Base-by-base conservation (phyloP, 2,113 vertebrate species). In the Todiramphus chloris region DNA sequence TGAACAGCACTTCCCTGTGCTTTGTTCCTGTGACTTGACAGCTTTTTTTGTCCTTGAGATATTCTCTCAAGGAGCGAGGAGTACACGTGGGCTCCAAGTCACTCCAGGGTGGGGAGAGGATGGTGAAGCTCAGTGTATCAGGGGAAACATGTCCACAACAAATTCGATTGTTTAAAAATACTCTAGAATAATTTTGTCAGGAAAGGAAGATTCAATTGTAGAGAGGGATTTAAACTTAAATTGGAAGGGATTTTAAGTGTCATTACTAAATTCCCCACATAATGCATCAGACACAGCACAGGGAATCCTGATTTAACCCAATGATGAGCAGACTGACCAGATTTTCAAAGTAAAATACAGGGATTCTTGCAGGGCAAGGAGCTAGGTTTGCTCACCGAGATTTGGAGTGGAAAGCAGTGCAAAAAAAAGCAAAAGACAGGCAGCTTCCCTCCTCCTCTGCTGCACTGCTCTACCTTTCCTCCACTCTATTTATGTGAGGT, bases 111-210 rank as follows among this genome's bases (percentile, higher is more conserved):
- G 39, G 20, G 39, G 39, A 88, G 75, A 94, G 41, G 23, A 94
- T 59, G 20, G 44, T 62, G 53, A 69, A 83, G 56, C 48, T 75
- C 73, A 78, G 20, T 0, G 0, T 62, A 84, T 73, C 59, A 83
- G 92, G 63, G 43, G 59, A 88, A 76, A 58, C 4, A 5, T 63
- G 77, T 78, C 78, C 37, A 39, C 60, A 73, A 70, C 21, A 95
- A 91, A 96, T 87, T 19, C 63, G 64, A 81, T 91, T 95, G 68
- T 87, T 96, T 78, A 81, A 93, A 96, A 96, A 96, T 92, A 96
- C 95, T 87, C 77, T 27, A 69, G 74, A 95, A 73, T 83, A 94
- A 92, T 89, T 90, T 76, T 83, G 67, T 76, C 62, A 90, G 89
- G 55, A 73, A 93, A 85, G 67, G 5, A 76, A 86, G 37, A 79